phyloP scores from a whole-genome alignment of 2,888 invertebrate genomes.

The Amiota communis region DNA sequence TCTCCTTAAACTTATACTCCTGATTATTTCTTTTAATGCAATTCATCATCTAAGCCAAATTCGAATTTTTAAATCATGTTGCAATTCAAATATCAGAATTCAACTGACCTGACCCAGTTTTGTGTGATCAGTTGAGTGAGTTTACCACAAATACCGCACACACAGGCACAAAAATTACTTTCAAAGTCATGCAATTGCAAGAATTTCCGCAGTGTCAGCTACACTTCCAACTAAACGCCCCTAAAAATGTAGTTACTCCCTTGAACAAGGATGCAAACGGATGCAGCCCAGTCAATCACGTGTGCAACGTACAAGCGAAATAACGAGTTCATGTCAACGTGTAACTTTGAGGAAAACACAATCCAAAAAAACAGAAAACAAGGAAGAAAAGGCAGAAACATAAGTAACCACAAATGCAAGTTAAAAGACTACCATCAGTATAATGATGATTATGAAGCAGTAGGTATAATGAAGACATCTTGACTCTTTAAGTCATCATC shows the following conservation, averaged over 20 bases:
- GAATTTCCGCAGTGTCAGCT: constrained; percentile 9
- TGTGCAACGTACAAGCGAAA: not conserved
- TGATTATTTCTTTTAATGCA: too few species aligned
- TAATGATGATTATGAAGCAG: not conserved
- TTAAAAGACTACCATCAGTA: not conserved
- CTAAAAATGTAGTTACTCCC: not conserved
- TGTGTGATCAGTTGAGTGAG: too few species aligned
- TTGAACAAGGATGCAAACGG: not conserved
- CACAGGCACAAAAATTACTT: not conserved
- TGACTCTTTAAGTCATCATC: not conserved
- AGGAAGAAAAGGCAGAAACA: not conserved
- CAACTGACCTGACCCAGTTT: too few species aligned
- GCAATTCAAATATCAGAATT: too few species aligned
- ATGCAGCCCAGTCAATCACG: constrained; percentile 14
- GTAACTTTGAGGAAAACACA: constrained; percentile 8
- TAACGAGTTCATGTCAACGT: constrained; percentile 6
- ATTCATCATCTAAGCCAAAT: too few species aligned
- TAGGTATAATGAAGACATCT: not conserved
- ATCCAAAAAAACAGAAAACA: not conserved
- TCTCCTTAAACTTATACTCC: too few species aligned
- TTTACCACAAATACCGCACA: not conserved
- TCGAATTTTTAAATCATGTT: too few species aligned
- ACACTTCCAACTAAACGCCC: not conserved
- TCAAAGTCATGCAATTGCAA: not conserved
- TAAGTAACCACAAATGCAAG: not conserved